These are phyloP conservation scores for Erythrolamprus reginae DNA, from an alignment of 2,113 vertebrate species.

Conservation along the genomic window DNA sequence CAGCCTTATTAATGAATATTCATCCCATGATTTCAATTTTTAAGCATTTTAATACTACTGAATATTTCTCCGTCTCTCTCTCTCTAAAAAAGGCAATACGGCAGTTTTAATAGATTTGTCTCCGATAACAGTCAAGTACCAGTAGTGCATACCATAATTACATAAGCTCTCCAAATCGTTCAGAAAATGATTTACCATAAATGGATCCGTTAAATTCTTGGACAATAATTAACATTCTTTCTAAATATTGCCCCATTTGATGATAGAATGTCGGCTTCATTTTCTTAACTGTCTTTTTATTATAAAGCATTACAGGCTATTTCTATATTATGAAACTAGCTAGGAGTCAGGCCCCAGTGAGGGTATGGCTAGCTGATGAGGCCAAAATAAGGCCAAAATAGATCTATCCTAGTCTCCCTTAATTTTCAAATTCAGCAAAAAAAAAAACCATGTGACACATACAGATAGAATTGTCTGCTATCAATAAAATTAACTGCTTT, in stretches of 20 bases:
- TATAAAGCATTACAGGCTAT: neutral
- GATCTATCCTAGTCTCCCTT: too few relatives aligned
- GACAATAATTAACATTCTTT: neutral
- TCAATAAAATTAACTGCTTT: too few relatives aligned
- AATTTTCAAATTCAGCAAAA: too few relatives aligned
- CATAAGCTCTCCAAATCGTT: neutral
- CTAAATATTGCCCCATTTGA: neutral
- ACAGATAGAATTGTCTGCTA: too few relatives aligned
- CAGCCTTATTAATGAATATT: neutral
- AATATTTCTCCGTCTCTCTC: neutral
- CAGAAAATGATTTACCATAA: constrained; percentile 11
- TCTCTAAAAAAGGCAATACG: neutral
- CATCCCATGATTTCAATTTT: neutral
- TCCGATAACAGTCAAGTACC: neutral
- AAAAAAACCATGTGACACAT: too few relatives aligned
- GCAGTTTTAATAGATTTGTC: neutral
- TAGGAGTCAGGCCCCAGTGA: too few relatives aligned
- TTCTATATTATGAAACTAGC: neutral
- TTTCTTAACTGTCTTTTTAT: neutral
- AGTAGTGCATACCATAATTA: neutral
- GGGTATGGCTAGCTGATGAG: too few relatives aligned
- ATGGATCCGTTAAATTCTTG: neutral
- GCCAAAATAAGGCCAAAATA: too few relatives aligned
- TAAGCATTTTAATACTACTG: neutral
- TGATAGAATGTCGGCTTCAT: neutral